Base-by-base conservation (phyloP, 1,140 invertebrate species). In the Zaprionus camerounensis region DNA sequence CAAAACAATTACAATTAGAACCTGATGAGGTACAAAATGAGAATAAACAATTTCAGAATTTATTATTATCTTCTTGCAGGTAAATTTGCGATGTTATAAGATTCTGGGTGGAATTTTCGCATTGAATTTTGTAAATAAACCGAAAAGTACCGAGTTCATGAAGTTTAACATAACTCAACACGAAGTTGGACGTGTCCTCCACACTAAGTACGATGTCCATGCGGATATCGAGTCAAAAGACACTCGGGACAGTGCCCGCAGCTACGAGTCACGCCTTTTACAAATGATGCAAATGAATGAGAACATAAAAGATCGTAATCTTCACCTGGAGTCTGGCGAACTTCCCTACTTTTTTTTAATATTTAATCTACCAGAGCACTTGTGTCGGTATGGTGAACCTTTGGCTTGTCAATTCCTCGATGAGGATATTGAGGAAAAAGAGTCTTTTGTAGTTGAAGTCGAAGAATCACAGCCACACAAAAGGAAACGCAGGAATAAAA, bases 21-120 rank as follows among this genome's bases (percentile, higher is more conserved):
- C 7, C 57, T 0, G 36, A 76, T 44, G 91, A 92, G 73, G 91
- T 92, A 6, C 13, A 7, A 62, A 3, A 20, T 13, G 15, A n/a
- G 38, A 4, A 5, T 15, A 6, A n/a, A 13, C 15, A 41, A 22
- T 49, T 49, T n/a, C 17, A 41, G 15, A 41, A 7, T n/a, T 7
- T 7, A 41, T 13, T 28, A 12, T 26, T 41, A 6, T 36, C 17
- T 58, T 4, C 5, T 24, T 36, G 7, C 46, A 92, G 91, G 64
- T 92, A 0, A 92, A 92, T 58, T 38, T 92, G 22, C 85, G 88
- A 17, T 53, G 58, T 1, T 91, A 71, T 12, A 70, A 73, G 0
- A 86, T 92, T 9, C 31, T 92, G 46, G 91, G 91, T 11, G 91
- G 91, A 6, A 66, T 92, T 5, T 81, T 76, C 36, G 75, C 85